Evolutionary conservation across 2,113 vertebrate genomes (phyloP).

Genomic region (Oryzias javanicus): DNA sequence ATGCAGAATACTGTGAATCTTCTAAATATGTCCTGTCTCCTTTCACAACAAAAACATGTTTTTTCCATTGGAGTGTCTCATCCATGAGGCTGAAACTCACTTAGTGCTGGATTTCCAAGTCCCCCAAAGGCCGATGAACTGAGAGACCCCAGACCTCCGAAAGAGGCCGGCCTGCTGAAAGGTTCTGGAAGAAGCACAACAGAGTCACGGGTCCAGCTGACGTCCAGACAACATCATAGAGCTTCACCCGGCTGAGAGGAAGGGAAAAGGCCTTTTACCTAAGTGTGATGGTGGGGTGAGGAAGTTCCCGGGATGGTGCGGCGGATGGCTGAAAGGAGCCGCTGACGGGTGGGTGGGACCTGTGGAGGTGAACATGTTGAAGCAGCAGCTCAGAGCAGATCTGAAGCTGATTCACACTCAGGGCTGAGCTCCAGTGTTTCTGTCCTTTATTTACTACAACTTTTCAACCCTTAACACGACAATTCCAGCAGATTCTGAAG

Average conservation of each 20-base stretch:
- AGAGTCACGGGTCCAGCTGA: constrained; percentile 1
- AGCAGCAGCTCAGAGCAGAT: background rate
- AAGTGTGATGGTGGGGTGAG: constrained; percentile 90
- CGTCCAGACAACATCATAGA: background rate
- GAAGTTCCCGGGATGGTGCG: constrained; percentile 91
- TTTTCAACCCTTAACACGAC: no score
- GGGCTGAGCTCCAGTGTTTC: no score
- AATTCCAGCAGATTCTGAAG: no score
- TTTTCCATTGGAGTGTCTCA: background rate
- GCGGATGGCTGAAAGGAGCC: constrained; percentile 87
- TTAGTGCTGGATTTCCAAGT: constrained; percentile 94
- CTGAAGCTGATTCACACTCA: background rate
- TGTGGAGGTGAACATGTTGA: constrained; percentile 42
- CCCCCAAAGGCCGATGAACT: constrained; percentile 95
- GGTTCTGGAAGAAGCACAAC: constrained; percentile 81
- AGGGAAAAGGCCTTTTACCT: constrained; percentile 73
- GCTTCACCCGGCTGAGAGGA: background rate
- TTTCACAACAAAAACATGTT: no score
- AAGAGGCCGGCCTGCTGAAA: constrained; percentile 87
- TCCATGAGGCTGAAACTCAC: constrained; percentile 82
- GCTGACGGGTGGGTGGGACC: constrained; percentile 88
- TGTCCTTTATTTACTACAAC: no score
- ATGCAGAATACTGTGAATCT: no score
- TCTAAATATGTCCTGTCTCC: no score
- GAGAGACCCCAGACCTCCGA: constrained; percentile 89